These are phyloP conservation scores for Capromys pilorides DNA, from an alignment of 2,797 vertebrate species.

Conservation along the genomic window DNA sequence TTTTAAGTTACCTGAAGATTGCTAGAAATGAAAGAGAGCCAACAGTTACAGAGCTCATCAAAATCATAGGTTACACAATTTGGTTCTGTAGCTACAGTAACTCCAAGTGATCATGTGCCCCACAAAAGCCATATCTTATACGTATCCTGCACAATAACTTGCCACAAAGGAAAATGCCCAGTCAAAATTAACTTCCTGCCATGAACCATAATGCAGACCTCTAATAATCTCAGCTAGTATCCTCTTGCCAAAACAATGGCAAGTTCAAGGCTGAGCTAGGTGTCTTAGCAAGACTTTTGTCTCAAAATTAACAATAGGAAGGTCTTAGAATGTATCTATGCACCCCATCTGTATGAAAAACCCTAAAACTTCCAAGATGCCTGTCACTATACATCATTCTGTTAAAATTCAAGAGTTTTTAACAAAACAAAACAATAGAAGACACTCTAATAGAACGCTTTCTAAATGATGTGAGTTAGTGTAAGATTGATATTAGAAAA, in stretches of 20 bases:
- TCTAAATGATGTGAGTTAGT: not conserved
- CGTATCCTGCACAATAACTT: not conserved
- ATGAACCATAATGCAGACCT: not conserved
- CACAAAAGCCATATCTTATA: not conserved
- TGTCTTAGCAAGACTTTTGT: not conserved
- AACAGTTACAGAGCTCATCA: not conserved
- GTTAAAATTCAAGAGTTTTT: conserved; percentile 10
- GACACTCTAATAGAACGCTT: not conserved
- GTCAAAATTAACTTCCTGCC: not conserved
- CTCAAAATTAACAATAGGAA: not conserved
- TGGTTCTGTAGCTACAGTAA: not conserved
- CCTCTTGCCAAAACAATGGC: not conserved
- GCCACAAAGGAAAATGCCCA: not conserved
- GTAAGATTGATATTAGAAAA: not conserved
- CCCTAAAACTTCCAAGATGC: not conserved
- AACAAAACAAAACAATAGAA: not conserved
- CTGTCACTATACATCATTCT: not conserved
- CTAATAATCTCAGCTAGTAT: not conserved
- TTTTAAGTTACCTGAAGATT: conserved; percentile 38
- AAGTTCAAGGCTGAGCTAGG: not conserved
- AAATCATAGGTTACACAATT: not conserved
- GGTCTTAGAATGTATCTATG: not conserved
- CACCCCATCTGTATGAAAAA: not conserved
- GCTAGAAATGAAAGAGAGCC: not conserved
- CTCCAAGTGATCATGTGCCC: not conserved